Percentiles rank a stretch among this genome's conserved stretches.
phyloP scores from a whole-genome alignment of 2,113 vertebrate species.

The Centropus unirufus region DNA sequence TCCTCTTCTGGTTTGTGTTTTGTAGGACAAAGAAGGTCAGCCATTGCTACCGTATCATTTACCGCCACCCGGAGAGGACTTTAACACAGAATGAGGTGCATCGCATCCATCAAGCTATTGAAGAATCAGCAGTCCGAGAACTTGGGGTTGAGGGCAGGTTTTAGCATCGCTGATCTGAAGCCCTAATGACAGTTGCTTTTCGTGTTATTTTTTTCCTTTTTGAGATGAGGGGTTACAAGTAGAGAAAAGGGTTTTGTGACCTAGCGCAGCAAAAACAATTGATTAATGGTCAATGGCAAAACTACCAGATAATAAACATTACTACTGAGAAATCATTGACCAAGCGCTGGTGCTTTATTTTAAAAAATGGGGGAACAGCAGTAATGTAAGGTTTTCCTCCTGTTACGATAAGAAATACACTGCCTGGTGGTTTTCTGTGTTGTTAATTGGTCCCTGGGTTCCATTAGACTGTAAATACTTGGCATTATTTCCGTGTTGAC shows the following conservation, averaged over 20 bases:
- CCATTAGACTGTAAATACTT: constrained; percentile 53
- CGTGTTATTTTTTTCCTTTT: neutral
- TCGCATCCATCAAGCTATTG: constrained; percentile 81
- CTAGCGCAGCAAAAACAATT: neutral
- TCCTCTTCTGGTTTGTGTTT: constrained; percentile 24
- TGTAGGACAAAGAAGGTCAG: constrained; percentile 86
- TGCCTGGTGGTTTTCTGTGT: constrained; percentile 18
- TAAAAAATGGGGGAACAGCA: neutral
- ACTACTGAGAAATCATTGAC: constrained; percentile 46
- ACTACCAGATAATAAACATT: constrained; percentile 68
- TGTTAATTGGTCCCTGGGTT: constrained; percentile 66
- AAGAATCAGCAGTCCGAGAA: constrained; percentile 75
- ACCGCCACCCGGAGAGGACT: constrained; percentile 93
- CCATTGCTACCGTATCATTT: constrained; percentile 90
- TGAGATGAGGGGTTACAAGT: neutral
- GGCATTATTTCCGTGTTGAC: constrained; percentile 49
- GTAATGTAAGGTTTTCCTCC: neutral
- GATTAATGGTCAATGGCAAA: constrained; percentile 2
- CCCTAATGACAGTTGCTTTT: neutral
- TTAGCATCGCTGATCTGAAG: constrained; percentile 29
- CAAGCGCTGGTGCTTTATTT: constrained; percentile 3
- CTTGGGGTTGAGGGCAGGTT: constrained; percentile 89
- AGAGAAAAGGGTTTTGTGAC: neutral
- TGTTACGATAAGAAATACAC: constrained; percentile 18
- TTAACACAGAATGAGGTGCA: constrained; percentile 86